Evolutionary conservation across 2,888 invertebrate species (phyloP).

Genomic region (Orchesella flavescens): DNA sequence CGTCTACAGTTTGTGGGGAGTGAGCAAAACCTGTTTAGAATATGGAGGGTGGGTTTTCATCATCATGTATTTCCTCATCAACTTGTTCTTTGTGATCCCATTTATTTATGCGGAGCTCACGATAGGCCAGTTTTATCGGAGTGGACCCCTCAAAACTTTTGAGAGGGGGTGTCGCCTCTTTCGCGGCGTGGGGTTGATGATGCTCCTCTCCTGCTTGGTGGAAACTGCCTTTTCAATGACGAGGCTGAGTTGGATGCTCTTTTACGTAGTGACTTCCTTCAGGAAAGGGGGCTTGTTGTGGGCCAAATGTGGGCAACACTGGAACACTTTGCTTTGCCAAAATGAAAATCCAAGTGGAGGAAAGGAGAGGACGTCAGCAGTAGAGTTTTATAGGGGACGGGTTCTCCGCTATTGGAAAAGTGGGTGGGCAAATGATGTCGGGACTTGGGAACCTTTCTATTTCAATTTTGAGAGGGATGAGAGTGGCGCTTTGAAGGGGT

Average conservation of each 20-base stretch:
- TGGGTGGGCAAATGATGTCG: neutral
- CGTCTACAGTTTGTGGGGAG: conserved; percentile 33
- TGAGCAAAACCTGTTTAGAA: conserved; percentile 1
- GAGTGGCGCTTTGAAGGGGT: neutral
- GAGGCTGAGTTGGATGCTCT: neutral
- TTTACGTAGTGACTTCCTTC: neutral
- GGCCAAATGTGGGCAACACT: conserved; percentile 6
- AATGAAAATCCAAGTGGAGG: neutral
- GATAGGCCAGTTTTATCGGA: conserved; percentile 31
- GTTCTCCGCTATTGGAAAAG: neutral
- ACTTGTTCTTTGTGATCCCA: conserved; percentile 29
- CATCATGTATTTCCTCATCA: conserved; percentile 10
- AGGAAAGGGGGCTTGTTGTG: neutral
- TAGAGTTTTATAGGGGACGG: neutral
- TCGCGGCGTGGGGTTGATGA: neutral
- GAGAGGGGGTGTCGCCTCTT: conserved; percentile 16
- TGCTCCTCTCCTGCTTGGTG: neutral
- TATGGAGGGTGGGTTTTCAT: conserved; percentile 39
- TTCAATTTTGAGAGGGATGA: neutral
- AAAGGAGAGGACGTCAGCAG: neutral
- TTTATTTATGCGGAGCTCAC: conserved; percentile 41
- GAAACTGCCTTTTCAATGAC: conserved; percentile 8
- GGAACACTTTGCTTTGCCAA: conserved; percentile 18
- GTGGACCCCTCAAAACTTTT: conserved; percentile 7
- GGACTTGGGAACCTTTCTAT: neutral